These are phyloP conservation scores for Girardia tigrina DNA, from an alignment of 2,888 invertebrate genomes.

Conservation along the genomic window DNA sequence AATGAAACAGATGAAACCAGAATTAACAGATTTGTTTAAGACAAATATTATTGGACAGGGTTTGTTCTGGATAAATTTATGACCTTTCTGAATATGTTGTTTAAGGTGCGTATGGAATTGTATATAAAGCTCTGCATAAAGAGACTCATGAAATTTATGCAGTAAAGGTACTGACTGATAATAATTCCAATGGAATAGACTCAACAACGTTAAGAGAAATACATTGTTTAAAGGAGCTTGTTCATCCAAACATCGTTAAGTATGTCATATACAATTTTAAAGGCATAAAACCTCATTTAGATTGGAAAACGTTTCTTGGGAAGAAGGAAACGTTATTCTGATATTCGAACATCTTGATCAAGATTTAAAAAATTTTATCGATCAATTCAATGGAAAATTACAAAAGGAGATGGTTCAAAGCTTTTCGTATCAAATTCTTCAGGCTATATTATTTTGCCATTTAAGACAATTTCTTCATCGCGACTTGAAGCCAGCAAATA, in stretches of 20 bases:
- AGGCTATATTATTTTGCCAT: neutral
- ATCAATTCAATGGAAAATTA: neutral
- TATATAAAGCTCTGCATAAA: neutral
- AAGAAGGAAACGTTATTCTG: neutral
- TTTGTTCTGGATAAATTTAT: too few species aligned
- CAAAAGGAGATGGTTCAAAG: neutral
- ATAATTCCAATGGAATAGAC: neutral
- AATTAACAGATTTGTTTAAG: too few species aligned
- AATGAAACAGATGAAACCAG: too few species aligned
- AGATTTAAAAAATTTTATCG: neutral
- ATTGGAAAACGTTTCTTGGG: neutral
- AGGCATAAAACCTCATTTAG: too few species aligned
- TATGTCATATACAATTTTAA: too few species aligned
- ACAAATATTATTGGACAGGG: too few species aligned
- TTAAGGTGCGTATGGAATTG: neutral
- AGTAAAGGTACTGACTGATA: neutral
- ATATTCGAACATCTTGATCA: slow-evolving; percentile 1
- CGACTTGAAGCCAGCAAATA: neutral
- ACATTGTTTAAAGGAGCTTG: neutral
- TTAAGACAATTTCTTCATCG: neutral
- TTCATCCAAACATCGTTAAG: neutral
- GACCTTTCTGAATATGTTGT: too few species aligned
- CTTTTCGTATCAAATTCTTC: neutral
- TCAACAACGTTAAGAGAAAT: neutral
- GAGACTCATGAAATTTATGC: neutral